phyloP scores from a whole-genome alignment of 2,888 invertebrate species.

The Hecatera dysodea region DNA sequence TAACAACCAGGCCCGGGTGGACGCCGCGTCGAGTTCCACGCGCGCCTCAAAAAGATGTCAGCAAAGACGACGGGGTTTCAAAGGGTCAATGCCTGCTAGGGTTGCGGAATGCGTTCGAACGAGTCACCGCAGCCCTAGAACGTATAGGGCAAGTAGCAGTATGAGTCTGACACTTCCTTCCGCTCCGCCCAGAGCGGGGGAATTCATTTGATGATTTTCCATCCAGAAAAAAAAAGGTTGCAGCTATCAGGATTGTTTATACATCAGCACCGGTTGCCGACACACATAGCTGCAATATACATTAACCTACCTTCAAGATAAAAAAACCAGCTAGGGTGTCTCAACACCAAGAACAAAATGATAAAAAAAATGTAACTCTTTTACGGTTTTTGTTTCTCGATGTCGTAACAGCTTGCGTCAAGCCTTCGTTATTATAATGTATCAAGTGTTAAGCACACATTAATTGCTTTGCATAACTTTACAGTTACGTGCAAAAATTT shows the following conservation, averaged over 20 bases:
- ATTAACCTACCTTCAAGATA: neutral
- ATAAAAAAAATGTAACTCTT: constrained; percentile 27
- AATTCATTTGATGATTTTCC: no score
- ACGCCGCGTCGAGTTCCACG: no score
- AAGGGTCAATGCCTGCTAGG: no score
- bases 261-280: neutral
- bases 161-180: no score
- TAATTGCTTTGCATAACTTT: constrained; percentile 51
- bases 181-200: no score
- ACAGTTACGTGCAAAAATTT: constrained; percentile 26
- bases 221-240: no score
- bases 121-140: no score
- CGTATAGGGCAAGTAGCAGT: no score
- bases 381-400: constrained; percentile 45
- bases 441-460: constrained; percentile 63
- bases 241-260: neutral
- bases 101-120: no score
- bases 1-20: no score
- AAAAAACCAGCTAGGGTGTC: constrained; percentile 35
- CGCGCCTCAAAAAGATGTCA: no score
- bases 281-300: constrained; percentile 15
- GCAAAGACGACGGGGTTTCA: no score
- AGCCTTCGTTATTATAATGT: constrained; percentile 51
- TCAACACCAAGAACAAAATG: constrained; percentile 16
- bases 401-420: constrained; percentile 59